phyloP scores from a whole-genome alignment of 2,113 vertebrate genomes.

The Rhinoptilus africanus region DNA sequence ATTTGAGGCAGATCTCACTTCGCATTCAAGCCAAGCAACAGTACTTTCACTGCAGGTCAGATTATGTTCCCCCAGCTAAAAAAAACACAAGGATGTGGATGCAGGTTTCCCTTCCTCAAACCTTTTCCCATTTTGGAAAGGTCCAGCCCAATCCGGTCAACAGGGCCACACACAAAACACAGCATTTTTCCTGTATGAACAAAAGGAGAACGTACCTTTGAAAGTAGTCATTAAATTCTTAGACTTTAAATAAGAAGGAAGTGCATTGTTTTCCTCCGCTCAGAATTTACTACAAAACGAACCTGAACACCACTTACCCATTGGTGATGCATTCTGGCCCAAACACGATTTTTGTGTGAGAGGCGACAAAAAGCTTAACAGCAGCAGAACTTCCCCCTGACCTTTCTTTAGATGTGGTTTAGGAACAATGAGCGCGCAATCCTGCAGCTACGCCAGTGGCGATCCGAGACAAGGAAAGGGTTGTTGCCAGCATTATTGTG shows the following conservation, averaged over 20 bases:
- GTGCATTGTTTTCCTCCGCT: background rate
- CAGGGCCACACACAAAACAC: background rate
- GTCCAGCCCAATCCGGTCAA: background rate
- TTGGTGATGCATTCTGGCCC: background rate
- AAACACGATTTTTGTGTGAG: background rate
- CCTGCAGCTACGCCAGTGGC: background rate
- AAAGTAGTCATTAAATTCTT: background rate
- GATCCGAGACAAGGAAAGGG: background rate
- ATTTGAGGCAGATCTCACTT: background rate
- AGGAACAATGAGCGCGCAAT: background rate
- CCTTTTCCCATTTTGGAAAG: background rate
- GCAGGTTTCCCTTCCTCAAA: background rate
- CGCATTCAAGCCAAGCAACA: background rate
- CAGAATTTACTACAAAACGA: background rate
- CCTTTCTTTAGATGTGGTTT: background rate
- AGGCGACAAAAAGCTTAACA: background rate
- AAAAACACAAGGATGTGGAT: background rate
- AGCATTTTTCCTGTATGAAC: background rate
- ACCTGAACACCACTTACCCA: background rate
- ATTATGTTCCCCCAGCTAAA: background rate
- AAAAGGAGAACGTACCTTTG: background rate
- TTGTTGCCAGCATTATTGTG: background rate
- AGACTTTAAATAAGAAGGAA: background rate
- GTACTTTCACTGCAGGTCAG: background rate
- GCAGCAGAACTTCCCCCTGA: background rate